Conservation (phyloP, 2,888 invertebrate species). For the Andrena minutula region DNA sequence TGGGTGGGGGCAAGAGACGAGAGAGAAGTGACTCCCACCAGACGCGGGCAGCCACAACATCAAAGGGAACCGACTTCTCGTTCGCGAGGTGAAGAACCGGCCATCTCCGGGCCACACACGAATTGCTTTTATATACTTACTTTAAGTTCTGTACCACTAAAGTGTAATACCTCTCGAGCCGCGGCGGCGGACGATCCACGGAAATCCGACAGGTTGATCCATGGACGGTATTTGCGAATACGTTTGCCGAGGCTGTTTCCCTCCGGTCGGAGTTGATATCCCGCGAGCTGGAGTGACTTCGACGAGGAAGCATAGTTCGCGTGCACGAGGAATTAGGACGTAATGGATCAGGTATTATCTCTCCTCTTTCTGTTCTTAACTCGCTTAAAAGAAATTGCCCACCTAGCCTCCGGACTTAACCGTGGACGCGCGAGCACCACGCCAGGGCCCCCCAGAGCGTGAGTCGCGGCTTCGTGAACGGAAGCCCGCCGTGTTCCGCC, state of each 20-base stretch:
- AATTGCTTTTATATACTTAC: slow-evolving; percentile 84
- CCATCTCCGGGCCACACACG: slow-evolving; percentile 85
- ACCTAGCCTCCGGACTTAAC: too few relatives aligned
- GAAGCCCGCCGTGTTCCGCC: slow-evolving; percentile 31
- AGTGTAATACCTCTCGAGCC: slow-evolving; percentile 78
- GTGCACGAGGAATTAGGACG: background rate
- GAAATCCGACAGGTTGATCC: slow-evolving; percentile 22
- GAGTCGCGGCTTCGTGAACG: background rate
- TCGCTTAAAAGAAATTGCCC: too few relatives aligned
- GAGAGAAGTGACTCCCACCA: slow-evolving; percentile 78
- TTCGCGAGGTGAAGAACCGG: slow-evolving; percentile 85
- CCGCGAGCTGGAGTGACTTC: background rate
- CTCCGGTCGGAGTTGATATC: background rate
- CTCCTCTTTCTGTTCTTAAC: too few relatives aligned
- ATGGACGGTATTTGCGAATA: background rate
- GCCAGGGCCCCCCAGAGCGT: background rate
- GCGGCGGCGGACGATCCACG: slow-evolving; percentile 37
- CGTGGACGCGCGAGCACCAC: background rate
- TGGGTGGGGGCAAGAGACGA: slow-evolving; percentile 64
- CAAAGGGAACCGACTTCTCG: slow-evolving; percentile 85
- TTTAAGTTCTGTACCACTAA: slow-evolving; percentile 80
- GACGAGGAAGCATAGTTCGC: background rate
- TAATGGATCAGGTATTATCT: background rate
- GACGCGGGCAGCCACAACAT: slow-evolving; percentile 81
- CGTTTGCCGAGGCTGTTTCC: background rate